Base-by-base conservation (phyloP, 2,113 vertebrate genomes). In the Bos javanicus region DNA sequence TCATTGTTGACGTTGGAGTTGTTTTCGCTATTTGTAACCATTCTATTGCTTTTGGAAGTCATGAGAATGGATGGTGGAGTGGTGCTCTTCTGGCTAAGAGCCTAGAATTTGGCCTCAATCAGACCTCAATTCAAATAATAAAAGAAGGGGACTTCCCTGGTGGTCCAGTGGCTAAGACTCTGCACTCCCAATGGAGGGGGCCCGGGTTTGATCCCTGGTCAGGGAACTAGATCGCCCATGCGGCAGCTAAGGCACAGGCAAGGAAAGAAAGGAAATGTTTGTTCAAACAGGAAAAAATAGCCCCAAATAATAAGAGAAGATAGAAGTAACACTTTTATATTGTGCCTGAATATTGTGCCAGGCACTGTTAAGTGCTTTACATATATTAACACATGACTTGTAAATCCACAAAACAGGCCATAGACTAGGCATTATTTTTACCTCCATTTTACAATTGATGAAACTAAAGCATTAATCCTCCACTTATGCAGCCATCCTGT, bases 401-500 rank as follows among this genome's bases (percentile, higher is more conserved):
- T 94, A 25, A 46, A 62, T 57, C 48, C 33, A 78, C 87, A 54
- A 28, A 25, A 4, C 4, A 39, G 87, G 11, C 74, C 17, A 1
- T 0, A 17, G 81, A 54, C 12, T 0, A 48, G 43, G 26, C 28
- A 2, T 54, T 71, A 15, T 67, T 96, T 89, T 88, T 86, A 50
- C 54, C 39, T 62, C 59, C 48, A 14, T 26, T 54, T 83, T 48
- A 26, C 84, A 80, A 2, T 1, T 36, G 46, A 54, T 12, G 39
- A 62, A 50, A 6, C 0, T 3, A 6, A 91, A 87, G 43, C 96
- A 6, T 33, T 3, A 26, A 23, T 8, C 17, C 7, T 74, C 25
- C 16, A 2, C 67, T 19, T 52, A 28, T 0, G 15, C 28, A 15
- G 43, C 36, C 1, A 0, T 71, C 39, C 36, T 16, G 21, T 25